These are phyloP conservation scores for Malurus elegans DNA, from an alignment of 2,113 vertebrate genomes.

Conservation along the genomic window DNA sequence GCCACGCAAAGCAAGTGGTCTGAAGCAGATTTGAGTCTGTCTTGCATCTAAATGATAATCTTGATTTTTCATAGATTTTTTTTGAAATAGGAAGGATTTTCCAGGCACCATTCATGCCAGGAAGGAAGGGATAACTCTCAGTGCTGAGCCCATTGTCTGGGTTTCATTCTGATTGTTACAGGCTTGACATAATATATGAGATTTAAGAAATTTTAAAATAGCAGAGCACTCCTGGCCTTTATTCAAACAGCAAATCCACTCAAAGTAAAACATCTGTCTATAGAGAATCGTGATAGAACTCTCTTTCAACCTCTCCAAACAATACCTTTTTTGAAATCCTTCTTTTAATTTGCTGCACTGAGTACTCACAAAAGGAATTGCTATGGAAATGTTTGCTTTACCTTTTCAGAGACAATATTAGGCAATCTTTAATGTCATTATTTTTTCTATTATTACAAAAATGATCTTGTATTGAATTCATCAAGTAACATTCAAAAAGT, in stretches of 20 bases:
- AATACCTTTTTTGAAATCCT: not conserved
- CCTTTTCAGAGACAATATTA: not conserved
- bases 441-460: not conserved
- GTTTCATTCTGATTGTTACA: not conserved
- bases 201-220: not conserved
- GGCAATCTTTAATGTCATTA: not conserved
- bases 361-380: not conserved
- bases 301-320: not conserved
- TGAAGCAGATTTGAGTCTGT: not conserved
- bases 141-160: not conserved
- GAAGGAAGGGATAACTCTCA: not conserved
- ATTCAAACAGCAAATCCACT: constrained; percentile 15
- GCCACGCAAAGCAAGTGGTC: not conserved
- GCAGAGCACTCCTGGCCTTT: not conserved
- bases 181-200: not conserved
- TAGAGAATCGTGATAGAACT: not conserved
- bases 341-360: not conserved
- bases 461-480: not conserved
- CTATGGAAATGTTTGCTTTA: not conserved
- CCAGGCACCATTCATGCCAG: not conserved
- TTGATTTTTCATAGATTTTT: not conserved
- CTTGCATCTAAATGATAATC: not conserved
- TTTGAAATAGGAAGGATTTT: not conserved
- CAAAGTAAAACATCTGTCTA: not conserved
- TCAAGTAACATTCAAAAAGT: not conserved